Base-by-base conservation (phyloP, 1,140 invertebrate species). In the Macrotrachela quadricornifera region DNA sequence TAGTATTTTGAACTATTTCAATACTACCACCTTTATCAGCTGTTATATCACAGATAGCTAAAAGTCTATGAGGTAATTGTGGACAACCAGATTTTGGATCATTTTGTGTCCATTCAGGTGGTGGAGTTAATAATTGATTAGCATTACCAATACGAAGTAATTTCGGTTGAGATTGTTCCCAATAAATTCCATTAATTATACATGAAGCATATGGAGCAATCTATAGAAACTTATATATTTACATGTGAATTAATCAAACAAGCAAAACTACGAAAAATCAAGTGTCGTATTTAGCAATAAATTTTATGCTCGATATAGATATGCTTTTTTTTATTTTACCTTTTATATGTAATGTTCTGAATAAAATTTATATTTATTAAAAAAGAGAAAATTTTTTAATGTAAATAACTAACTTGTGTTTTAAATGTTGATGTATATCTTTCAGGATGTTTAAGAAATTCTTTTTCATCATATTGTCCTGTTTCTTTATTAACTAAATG, bases 1-100 rank as follows among this genome's bases (percentile, higher is more conserved):
- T 99, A 62, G 91, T 97, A 64, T 97, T 91, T 61, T 91, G 90
- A 91, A 99, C 96, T 63, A 99, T 97, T 71, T 99, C 92, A 54
- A 97, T 95, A 17, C 88, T 95, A 46, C 91, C 90, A 14, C 91
- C 91, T 0, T 92, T 92, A 73, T 99, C 94, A 2, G 92, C 92
- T 4, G 85, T 91, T 61, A 97, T 96, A 66, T 97, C 92, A 67
- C 91, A 97, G 62, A 97, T 90, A 9, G 76, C 75, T 16, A 79
- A 58, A 14, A 50, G 37, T 15, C 55, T 18, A 52, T 56, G 49
- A 16, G 50, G 46, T 36, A 53, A 49, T 14, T 16, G 36, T n/a
- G 58, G 58, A 53, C 58, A 59, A 10, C 58, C 58, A 30, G 21
- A 30, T 30, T 30, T 30, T 13, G 51, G 42, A 39, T 45, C 53